Conservation (phyloP, 2,113 vertebrate genomes). For the Condylura cristata region DNA sequence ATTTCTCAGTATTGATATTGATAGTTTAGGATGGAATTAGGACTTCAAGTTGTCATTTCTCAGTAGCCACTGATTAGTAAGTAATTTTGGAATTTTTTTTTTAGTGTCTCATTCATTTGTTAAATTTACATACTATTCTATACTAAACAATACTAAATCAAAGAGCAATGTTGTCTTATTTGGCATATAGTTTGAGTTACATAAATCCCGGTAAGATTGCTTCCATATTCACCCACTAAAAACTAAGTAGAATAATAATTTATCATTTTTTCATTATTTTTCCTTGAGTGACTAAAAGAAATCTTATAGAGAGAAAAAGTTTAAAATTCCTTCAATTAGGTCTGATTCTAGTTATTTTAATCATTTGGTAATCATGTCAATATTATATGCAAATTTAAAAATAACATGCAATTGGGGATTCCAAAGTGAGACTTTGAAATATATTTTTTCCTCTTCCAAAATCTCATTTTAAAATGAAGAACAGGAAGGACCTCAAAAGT, state of each 20-base stretch:
- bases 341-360: slow-evolving; percentile 39
- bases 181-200: background rate
- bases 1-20: background rate
- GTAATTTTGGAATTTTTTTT: slow-evolving; percentile 21
- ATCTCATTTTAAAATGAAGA: background rate
- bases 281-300: slow-evolving; percentile 14
- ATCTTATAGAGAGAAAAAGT: background rate
- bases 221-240: background rate
- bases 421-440: slow-evolving; percentile 8
- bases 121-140: background rate
- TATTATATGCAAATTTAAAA: slow-evolving; percentile 19
- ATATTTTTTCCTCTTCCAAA: background rate
- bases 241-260: background rate
- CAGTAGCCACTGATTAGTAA: background rate
- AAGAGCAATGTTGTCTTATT: background rate
- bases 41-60: background rate
- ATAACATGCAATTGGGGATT: background rate
- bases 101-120: background rate
- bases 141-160: background rate
- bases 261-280: background rate
- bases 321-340: background rate
- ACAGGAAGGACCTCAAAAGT: background rate
- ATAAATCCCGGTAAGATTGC: background rate
- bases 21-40: background rate
- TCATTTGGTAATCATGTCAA: slow-evolving; percentile 30